A percentile compares a stretch with the other conserved stretches of the same genome.
Conservation (phyloP, 2,113 vertebrate species). For the Aythya baeri region DNA sequence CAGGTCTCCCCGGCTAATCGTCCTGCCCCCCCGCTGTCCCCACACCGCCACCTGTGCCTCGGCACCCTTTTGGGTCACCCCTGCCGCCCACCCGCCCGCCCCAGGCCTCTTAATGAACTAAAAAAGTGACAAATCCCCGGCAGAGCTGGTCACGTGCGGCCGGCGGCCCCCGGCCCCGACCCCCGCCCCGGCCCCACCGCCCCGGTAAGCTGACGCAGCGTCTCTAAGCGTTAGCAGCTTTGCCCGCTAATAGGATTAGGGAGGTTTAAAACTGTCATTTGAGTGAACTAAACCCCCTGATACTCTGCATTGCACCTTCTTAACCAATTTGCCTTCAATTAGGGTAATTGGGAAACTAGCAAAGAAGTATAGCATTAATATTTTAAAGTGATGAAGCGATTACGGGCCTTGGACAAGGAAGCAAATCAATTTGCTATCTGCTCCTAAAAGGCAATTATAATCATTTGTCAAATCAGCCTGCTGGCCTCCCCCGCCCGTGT, state of each 20-base stretch:
- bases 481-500: background rate
- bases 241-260: constrained; percentile 89
- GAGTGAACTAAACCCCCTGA: constrained; percentile 89
- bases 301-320: constrained; percentile 84
- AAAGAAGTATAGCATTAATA: constrained; percentile 83
- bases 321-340: constrained; percentile 89
- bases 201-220: constrained; percentile 85
- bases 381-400: constrained; percentile 87
- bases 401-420: constrained; percentile 72
- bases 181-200: constrained; percentile 71
- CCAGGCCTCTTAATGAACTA: constrained; percentile 70
- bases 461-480: constrained; percentile 68
- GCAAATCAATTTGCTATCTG: constrained; percentile 74
- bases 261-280: constrained; percentile 89
- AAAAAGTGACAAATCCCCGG: constrained; percentile 61
- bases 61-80: constrained; percentile 53
- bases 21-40: background rate
- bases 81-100: constrained; percentile 36
- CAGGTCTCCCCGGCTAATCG: constrained; percentile 56
- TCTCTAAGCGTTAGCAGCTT: constrained; percentile 89
- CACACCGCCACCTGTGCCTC: constrained; percentile 19
- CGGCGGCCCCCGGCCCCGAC: constrained; percentile 35
- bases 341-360: constrained; percentile 85
- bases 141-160: constrained; percentile 56
- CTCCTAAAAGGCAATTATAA: constrained; percentile 67